Evolutionary conservation across 2,113 vertebrate genomes (phyloP).

Genomic region (Leucosticte australis): DNA sequence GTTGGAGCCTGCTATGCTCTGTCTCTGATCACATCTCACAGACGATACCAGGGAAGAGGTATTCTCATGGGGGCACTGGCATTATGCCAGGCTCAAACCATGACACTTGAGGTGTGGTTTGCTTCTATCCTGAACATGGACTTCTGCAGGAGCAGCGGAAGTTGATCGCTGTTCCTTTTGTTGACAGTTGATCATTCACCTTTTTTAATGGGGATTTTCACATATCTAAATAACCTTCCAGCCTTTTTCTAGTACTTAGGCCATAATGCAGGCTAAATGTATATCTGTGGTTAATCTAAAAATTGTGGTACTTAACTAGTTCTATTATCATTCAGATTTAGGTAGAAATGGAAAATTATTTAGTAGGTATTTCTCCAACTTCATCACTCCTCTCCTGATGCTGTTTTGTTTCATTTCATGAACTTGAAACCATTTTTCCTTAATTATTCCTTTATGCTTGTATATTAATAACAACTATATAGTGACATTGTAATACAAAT

Average conservation of each 20-base stretch:
- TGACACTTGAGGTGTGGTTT: background rate
- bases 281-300: background rate
- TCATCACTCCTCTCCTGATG: background rate
- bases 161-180: background rate
- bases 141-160: background rate
- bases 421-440: background rate
- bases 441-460: background rate
- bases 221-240: background rate
- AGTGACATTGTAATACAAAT: background rate
- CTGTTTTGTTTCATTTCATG: background rate
- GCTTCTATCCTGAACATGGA: background rate
- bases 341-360: background rate
- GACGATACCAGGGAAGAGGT: too few species aligned
- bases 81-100: too few species aligned
- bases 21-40: too few species aligned
- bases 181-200: background rate
- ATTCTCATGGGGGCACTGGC: too few species aligned
- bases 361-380: background rate
- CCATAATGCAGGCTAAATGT: background rate
- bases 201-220: background rate
- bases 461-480: background rate
- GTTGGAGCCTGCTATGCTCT: too few species aligned
- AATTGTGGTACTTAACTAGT: background rate
- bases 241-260: background rate
- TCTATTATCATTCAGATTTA: background rate